Evolutionary conservation across 2,888 invertebrate genomes (phyloP).

Genomic region (Hydrotaea cyrtoneurina): DNA sequence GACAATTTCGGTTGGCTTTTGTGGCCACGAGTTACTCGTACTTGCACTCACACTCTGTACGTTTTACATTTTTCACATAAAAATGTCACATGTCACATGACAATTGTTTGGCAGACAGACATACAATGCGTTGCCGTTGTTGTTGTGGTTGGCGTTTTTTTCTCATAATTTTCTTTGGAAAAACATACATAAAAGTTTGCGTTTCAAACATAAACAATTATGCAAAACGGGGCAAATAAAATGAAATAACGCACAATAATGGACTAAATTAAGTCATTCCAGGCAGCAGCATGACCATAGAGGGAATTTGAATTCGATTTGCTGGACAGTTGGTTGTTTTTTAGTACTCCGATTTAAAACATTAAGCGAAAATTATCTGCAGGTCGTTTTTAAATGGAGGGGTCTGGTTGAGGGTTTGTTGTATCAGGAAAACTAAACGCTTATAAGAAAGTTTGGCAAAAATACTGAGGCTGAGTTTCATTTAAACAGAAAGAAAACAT

Average conservation of each 20-base stretch:
- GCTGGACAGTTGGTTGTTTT: too few relatives aligned
- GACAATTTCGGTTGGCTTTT: neutral
- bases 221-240: constrained; percentile 12
- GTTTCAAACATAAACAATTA: constrained; percentile 32
- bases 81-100: constrained; percentile 67
- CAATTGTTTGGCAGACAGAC: constrained; percentile 61
- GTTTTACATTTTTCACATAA: constrained; percentile 65
- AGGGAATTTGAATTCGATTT: constrained; percentile 20
- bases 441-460: too few relatives aligned
- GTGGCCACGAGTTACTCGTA: neutral
- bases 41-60: too few relatives aligned
- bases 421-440: too few relatives aligned
- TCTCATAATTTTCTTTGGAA: constrained; percentile 10
- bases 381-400: too few relatives aligned
- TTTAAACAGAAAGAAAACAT: too few relatives aligned
- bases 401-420: too few relatives aligned
- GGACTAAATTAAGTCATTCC: constrained; percentile 1
- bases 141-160: neutral
- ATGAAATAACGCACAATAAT: neutral
- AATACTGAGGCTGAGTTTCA: too few relatives aligned
- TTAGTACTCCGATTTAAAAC: too few relatives aligned
- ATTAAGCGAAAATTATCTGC: too few relatives aligned
- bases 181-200: constrained; percentile 21
- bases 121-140: constrained; percentile 46
- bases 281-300: neutral